Percentiles rank a stretch among this genome's conserved stretches.
Evolutionary conservation across 1,140 invertebrate genomes (phyloP).

Genomic region (Trichoplusia ni): DNA sequence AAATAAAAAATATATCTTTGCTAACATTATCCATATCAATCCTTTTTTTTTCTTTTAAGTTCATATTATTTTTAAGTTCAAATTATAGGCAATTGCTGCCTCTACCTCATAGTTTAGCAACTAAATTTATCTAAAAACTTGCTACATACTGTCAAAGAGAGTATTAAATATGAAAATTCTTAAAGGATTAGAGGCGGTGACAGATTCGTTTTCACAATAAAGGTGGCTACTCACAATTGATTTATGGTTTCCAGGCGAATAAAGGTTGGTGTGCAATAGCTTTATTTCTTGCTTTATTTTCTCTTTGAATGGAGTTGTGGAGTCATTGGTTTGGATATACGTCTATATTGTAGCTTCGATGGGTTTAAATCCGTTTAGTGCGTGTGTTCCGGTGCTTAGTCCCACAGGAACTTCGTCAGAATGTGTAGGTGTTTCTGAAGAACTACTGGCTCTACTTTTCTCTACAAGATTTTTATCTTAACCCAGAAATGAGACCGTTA

Average conservation of each 20-base stretch:
- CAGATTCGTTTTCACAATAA: slow-evolving; percentile 68
- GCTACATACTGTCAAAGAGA: slow-evolving; percentile 49
- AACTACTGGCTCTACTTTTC: neutral
- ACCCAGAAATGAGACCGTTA: too few species aligned
- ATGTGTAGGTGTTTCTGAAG: too few species aligned
- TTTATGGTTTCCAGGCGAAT: slow-evolving; percentile 69
- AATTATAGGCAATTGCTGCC: neutral
- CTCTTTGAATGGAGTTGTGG: slow-evolving; percentile 48
- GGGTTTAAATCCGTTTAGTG: slow-evolving; percentile 10
- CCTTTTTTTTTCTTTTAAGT: too few species aligned
- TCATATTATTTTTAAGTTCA: neutral
- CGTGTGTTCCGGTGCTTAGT: slow-evolving; percentile 6
- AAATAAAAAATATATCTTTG: too few species aligned
- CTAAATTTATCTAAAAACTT: slow-evolving; percentile 34
- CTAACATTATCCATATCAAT: too few species aligned
- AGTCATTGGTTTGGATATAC: slow-evolving; percentile 49
- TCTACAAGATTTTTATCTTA: too few species aligned
- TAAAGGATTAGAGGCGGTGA: slow-evolving; percentile 72
- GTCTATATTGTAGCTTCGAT: slow-evolving; percentile 29
- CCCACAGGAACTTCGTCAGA: too few species aligned
- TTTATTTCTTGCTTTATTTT: slow-evolving; percentile 41
- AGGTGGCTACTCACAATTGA: slow-evolving; percentile 60
- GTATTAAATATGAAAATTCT: slow-evolving; percentile 64
- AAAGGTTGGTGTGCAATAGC: slow-evolving; percentile 43
- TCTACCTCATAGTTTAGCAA: neutral